phyloP scores from a whole-genome alignment of 2,888 invertebrate genomes.

The Euclidia mi region DNA sequence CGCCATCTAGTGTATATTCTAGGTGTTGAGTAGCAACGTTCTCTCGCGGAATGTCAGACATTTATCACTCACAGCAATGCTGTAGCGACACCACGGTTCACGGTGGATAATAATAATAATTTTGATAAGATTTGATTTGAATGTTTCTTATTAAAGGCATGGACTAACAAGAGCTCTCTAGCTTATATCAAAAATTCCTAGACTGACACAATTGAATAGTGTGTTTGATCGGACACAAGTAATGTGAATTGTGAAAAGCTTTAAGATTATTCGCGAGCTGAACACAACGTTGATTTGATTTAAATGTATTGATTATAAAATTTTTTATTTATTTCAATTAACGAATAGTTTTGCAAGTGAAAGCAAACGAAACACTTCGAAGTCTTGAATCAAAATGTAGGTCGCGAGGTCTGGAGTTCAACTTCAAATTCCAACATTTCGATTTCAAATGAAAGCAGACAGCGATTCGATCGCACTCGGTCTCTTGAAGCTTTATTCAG shows the following conservation, averaged over 20 bases:
- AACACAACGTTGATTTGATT: too few relatives aligned
- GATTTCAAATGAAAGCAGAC: constrained; percentile 6
- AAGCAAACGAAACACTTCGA: neutral
- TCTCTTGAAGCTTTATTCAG: constrained; percentile 11
- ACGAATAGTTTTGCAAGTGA: neutral
- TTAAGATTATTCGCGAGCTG: too few relatives aligned
- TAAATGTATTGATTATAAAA: too few relatives aligned
- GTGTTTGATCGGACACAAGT: too few relatives aligned
- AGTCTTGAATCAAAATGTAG: constrained; percentile 4
- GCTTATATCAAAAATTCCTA: too few relatives aligned
- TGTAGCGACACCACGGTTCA: constrained; percentile 20
- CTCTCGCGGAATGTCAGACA: constrained; percentile 62
- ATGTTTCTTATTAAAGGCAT: too few relatives aligned
- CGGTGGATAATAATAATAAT: neutral
- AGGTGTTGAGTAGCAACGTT: constrained; percentile 49
- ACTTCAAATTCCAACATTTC: constrained; percentile 15
- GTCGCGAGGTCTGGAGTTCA: constrained; percentile 7
- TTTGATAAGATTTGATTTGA: too few relatives aligned
- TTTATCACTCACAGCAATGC: constrained; percentile 63
- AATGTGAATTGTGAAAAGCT: too few relatives aligned
- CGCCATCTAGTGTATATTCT: constrained; percentile 36
- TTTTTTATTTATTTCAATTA: too few relatives aligned
- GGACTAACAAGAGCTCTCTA: too few relatives aligned
- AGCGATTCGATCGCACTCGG: constrained; percentile 4
- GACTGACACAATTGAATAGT: too few relatives aligned